Evolutionary conservation across 2,888 invertebrate genomes (phyloP).

Genomic region (Dascillus cervinus): DNA sequence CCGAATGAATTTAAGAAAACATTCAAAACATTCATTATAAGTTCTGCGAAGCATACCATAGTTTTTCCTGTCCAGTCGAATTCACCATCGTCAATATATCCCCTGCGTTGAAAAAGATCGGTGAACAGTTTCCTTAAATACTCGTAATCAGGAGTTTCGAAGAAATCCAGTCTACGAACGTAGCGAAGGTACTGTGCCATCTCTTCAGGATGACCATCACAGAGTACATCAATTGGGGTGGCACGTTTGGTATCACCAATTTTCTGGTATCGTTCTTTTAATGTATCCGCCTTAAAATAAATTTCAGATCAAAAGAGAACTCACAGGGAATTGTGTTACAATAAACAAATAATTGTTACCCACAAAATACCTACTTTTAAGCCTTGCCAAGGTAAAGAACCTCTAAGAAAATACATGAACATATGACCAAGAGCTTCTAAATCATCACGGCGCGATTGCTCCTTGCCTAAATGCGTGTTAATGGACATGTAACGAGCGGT

Average conservation of each 20-base stretch:
- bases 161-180: conserved; percentile 95
- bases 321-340: too few relatives aligned
- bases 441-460: conserved; percentile 96
- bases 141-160: conserved; percentile 99
- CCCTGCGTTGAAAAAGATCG: conserved; percentile 81
- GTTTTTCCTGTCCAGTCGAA: conserved; percentile 92
- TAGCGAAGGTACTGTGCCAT: conserved; percentile 96
- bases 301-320: neutral
- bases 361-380: conserved; percentile 62
- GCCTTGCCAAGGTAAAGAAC: conserved; percentile 99
- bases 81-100: conserved; percentile 84
- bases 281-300: conserved; percentile 47
- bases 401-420: conserved; percentile 99
- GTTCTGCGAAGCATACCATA: conserved; percentile 26
- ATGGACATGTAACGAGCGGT: conserved; percentile 99
- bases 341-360: too few relatives aligned
- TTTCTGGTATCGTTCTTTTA: conserved; percentile 99
- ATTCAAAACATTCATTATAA: conserved; percentile 26
- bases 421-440: conserved; percentile 98
- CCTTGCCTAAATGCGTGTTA: conserved; percentile 99
- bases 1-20: conserved; percentile 4
- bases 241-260: conserved; percentile 99
- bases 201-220: conserved; percentile 88
- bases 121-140: conserved; percentile 94
- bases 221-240: conserved; percentile 92